Evolutionary conservation across 2,113 vertebrate species (phyloP), one percentile per base, ranked within the genome.

Genomic region (Brachyistius frenatus): DNA sequence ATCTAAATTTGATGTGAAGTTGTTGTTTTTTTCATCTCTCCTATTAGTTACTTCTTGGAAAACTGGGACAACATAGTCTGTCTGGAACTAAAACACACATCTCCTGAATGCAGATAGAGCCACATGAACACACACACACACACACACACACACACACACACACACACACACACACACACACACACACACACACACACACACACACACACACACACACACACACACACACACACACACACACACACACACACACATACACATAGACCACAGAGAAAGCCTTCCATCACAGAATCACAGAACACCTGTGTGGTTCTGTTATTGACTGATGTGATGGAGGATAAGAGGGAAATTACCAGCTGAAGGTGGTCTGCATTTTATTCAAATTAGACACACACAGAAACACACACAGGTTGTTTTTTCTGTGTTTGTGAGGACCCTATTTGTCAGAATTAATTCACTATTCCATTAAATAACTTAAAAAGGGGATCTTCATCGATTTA

Each of bases 261-360:
- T 31, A 63, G 52, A 72, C 31, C 54, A 53, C 67, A 53, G 53
- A 61, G 46, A 81, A 75, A 23, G 41, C n/a, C 10, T 15, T 80
- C 80, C 66, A 84, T 81, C 81, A 23, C 23, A 23, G 23, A 23
- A 23, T 23, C 23, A 23, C 23, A 23, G 23, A 23, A 23, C 23
- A 84, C 86, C 49, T 83, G 55, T 75, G 63, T 55, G 30, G n/a
- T 44, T 81, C 60, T 60, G 35, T 36, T 78, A 63, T 76, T 79
- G 70, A 83, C 76, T 76, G 81, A 79, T 78, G 60, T 76, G 78
- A 84, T 71, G 60, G 61, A 63, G 60, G 79, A 87, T 68, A 76
- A 81, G 69, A 79, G 30, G 41, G 33, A 74, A 81, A 86, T 77
- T 84, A 82, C 65, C 60, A 62, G 16, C 81, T 66, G 80, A 80